phyloP scores from a whole-genome alignment of 2,888 invertebrate genomes.

The Heliconius hortense region DNA sequence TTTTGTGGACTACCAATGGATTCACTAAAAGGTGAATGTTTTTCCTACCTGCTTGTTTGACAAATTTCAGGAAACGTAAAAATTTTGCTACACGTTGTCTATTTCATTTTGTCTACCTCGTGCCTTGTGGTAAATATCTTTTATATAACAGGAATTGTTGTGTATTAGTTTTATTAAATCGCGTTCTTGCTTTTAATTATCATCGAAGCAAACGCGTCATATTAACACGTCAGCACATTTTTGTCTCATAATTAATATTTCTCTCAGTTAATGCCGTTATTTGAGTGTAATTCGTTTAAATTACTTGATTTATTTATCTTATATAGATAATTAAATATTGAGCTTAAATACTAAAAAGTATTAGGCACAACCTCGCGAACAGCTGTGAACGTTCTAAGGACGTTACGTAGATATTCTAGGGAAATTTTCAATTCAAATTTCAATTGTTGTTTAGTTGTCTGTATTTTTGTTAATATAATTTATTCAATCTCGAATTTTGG shows the following conservation, averaged over 20 bases:
- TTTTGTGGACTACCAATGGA: slow-evolving; percentile 64
- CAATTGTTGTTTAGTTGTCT: neutral
- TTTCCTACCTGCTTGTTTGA: slow-evolving; percentile 56
- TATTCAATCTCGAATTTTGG: neutral
- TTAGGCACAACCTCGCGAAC: slow-evolving; percentile 1
- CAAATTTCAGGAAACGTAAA: slow-evolving; percentile 46
- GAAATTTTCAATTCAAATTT: neutral
- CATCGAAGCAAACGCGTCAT: slow-evolving; percentile 9
- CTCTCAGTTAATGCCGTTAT: neutral
- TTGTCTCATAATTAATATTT: neutral
- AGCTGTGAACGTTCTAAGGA: slow-evolving; percentile 10
- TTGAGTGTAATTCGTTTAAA: neutral
- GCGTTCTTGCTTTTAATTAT: neutral
- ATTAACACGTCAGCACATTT: slow-evolving; percentile 20
- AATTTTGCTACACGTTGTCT: neutral
- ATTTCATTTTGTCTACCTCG: neutral
- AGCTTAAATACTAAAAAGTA: neutral
- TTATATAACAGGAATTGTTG: neutral
- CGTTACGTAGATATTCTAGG: slow-evolving; percentile 3
- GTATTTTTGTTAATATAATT: neutral
- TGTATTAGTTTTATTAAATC: neutral
- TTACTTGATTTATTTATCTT: neutral
- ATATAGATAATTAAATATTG: neutral
- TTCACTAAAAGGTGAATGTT: slow-evolving; percentile 64
- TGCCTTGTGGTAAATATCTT: slow-evolving; percentile 5